Evolutionary conservation across 2,113 vertebrate genomes (phyloP).

Genomic region (Halichoerus grypus): DNA sequence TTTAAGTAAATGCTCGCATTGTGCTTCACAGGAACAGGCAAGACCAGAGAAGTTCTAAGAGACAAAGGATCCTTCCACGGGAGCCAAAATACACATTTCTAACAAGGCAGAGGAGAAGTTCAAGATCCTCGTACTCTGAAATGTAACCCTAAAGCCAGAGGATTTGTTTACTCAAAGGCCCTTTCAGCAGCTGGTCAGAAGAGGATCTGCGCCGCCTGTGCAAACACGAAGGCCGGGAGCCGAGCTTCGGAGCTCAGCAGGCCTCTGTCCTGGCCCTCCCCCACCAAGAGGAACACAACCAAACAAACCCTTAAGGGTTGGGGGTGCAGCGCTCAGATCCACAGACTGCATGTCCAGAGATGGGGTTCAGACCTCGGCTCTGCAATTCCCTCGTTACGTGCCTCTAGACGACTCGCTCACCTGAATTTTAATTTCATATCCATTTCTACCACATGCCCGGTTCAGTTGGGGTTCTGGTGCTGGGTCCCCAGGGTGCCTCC

Average conservation of each 20-base stretch:
- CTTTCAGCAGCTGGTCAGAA: slow-evolving; percentile 16
- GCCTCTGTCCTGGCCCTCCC: neutral
- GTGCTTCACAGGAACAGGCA: neutral
- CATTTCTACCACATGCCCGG: neutral
- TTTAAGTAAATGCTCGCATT: neutral
- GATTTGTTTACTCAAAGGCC: slow-evolving; percentile 43
- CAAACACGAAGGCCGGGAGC: neutral
- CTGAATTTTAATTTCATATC: neutral
- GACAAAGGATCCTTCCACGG: neutral
- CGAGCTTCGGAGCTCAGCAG: neutral
- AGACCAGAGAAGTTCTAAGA: neutral
- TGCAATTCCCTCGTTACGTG: no score
- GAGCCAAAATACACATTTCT: neutral
- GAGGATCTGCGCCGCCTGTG: neutral
- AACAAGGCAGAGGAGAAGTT: neutral
- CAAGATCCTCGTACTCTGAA: slow-evolving; percentile 7
- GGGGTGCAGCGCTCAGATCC: neutral
- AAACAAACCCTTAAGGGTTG: neutral
- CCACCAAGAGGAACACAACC: neutral
- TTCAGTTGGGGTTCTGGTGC: neutral
- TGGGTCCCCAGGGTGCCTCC: accelerated
- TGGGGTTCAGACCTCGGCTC: neutral
- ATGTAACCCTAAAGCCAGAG: neutral
- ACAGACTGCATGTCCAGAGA: accelerated
- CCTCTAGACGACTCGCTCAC: neutral